Evolutionary conservation across 2,888 invertebrate species (phyloP).

Genomic region (Herminia tarsipennalis): DNA sequence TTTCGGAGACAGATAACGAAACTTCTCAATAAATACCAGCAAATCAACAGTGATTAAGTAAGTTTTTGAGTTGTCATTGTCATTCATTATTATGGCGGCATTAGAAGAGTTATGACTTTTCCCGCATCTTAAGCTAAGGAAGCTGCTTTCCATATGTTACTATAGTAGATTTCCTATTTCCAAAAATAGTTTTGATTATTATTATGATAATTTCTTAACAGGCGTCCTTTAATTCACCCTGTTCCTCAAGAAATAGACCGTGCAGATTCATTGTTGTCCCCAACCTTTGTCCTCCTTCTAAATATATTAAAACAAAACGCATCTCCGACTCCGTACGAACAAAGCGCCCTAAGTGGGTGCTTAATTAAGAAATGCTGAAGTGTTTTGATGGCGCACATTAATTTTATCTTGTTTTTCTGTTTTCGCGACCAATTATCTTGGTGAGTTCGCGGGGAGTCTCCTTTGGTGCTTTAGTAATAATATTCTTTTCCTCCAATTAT

Average conservation of each 20-base stretch:
- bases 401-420: slow-evolving; percentile 77
- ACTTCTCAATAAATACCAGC: no score
- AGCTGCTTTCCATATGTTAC: no score
- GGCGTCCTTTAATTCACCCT: not conserved
- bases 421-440: slow-evolving; percentile 72
- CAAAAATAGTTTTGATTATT: no score
- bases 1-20: no score
- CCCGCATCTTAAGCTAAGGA: no score
- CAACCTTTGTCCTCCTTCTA: slow-evolving; percentile 27
- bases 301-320: slow-evolving; percentile 46
- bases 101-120: no score
- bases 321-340: slow-evolving; percentile 48
- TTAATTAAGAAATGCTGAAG: slow-evolving; percentile 75
- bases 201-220: no score
- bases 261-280: slow-evolving; percentile 11
- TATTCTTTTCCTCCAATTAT: slow-evolving; percentile 62
- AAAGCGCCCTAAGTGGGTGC: slow-evolving; percentile 64
- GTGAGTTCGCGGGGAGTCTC: slow-evolving; percentile 55
- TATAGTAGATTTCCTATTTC: no score
- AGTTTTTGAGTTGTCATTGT: no score
- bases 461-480: slow-evolving; percentile 68
- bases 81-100: no score
- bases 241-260: slow-evolving; percentile 9
- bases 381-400: slow-evolving; percentile 78
- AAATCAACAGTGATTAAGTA: no score